Conservation (phyloP, 1,140 invertebrate species). For the Drosophila quadrilineata region DNA sequence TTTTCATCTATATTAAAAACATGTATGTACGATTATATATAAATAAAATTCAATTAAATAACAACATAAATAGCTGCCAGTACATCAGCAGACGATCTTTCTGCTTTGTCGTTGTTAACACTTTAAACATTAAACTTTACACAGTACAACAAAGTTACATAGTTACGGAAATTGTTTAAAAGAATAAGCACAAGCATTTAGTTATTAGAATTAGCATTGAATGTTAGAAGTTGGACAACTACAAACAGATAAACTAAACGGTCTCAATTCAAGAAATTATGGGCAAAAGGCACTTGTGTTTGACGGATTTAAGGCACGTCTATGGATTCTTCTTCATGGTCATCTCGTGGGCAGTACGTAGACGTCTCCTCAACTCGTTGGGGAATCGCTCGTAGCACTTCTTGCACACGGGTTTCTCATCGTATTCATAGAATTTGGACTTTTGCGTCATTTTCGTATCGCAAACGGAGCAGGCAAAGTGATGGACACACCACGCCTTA, state of each 20-base stretch:
- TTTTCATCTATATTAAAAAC: constrained; percentile 45
- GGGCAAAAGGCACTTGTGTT: constrained; percentile 62
- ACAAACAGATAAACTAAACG: constrained; percentile 39
- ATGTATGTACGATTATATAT: constrained; percentile 55
- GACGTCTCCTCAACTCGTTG: constrained; percentile 93
- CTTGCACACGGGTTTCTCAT: constrained; percentile 99
- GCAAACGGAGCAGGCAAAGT: constrained; percentile 99
- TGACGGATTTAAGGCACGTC: constrained; percentile 29
- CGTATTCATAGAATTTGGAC: constrained; percentile 99
- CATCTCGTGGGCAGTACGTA: constrained; percentile 89
- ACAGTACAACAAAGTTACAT: constrained; percentile 46
- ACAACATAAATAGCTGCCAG: constrained; percentile 65
- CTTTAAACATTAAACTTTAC: constrained; percentile 47
- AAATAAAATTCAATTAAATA: constrained; percentile 70
- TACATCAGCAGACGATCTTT: constrained; percentile 30
- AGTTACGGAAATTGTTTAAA: constrained; percentile 13
- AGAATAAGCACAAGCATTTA: constrained; percentile 37
- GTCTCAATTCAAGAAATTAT: constrained; percentile 18
- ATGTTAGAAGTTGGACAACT: constrained; percentile 56
- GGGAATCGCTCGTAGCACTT: constrained; percentile 99
- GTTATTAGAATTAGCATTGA: constrained; percentile 46
- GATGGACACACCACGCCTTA: constrained; percentile 99
- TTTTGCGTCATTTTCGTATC: constrained; percentile 99
- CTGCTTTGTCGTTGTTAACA: constrained; percentile 21
- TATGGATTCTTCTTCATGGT: constrained; percentile 82